A percentile compares a stretch with the other conserved stretches of the same genome.
Conservation (phyloP, 2,888 invertebrate species). For the Noctua pronuba region DNA sequence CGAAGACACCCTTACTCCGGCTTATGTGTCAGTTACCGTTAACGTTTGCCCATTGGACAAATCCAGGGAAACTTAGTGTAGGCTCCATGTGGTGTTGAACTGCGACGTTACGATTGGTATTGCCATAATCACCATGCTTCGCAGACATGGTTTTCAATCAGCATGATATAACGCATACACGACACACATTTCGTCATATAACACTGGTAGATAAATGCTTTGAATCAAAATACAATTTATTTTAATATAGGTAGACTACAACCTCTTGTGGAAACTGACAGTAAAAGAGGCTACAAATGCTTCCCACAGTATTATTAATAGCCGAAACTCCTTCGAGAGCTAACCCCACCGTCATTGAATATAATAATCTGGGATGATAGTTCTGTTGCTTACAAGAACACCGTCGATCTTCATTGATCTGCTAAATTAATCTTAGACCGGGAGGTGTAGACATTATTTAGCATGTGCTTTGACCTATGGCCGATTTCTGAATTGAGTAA, state of each 20-base stretch:
- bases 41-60: constrained; percentile 16
- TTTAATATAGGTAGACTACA: neutral
- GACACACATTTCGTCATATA: constrained; percentile 28
- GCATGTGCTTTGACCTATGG: constrained; percentile 3
- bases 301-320: neutral
- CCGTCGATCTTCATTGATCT: constrained; percentile 18
- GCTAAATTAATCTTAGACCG: neutral
- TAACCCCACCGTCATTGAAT: neutral
- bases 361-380: neutral
- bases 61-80: constrained; percentile 20
- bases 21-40: constrained; percentile 40
- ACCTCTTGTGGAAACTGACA: neutral
- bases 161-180: constrained; percentile 14
- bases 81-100: constrained; percentile 33
- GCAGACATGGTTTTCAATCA: constrained; percentile 12
- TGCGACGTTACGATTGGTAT: constrained; percentile 19
- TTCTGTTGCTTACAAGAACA: neutral
- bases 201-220: constrained; percentile 13
- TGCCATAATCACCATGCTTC: constrained; percentile 21
- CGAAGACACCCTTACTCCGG: constrained; percentile 46
- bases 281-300: neutral
- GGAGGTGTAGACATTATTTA: neutral
- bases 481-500: constrained; percentile 5
- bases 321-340: neutral
- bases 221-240: neutral